A percentile compares a stretch with the other conserved stretches of the same genome.
Conservation (phyloP, 1,140 invertebrate species). For the Meteorus sp. region DNA sequence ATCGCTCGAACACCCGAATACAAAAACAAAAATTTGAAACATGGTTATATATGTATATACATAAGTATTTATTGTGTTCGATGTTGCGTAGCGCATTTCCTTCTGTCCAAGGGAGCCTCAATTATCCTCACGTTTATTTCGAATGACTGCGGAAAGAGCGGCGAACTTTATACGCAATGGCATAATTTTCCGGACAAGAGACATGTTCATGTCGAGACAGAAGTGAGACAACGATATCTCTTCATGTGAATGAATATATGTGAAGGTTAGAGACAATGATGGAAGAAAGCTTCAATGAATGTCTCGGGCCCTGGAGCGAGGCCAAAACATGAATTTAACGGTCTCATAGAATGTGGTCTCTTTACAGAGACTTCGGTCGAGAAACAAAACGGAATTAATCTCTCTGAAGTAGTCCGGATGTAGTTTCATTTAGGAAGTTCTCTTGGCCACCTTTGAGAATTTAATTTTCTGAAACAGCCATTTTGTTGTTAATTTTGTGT, state of each 20-base stretch:
- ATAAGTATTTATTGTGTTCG: slow-evolving; percentile 5
- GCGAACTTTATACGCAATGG: slow-evolving; percentile 12
- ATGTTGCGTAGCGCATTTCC: slow-evolving; percentile 14
- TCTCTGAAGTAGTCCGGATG: slow-evolving; percentile 8
- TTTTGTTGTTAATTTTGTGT: neutral
- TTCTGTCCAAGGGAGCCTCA: slow-evolving; percentile 11
- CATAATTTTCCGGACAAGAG: slow-evolving; percentile 33
- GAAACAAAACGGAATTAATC: slow-evolving; percentile 21
- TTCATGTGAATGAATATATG: neutral
- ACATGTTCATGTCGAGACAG: slow-evolving; percentile 11
- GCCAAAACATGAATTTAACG: slow-evolving; percentile 24
- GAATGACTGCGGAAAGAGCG: slow-evolving; percentile 28
- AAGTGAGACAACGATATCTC: neutral
- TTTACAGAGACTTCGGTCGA: too few species aligned
- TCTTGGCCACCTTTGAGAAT: slow-evolving; percentile 1
- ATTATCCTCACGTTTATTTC: slow-evolving; percentile 40
- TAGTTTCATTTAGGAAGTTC: slow-evolving; percentile 21
- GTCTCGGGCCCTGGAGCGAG: slow-evolving; percentile 7
- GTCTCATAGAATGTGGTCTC: slow-evolving; percentile 20
- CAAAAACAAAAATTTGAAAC: too few species aligned
- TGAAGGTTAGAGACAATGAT: neutral
- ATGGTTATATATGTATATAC: too few species aligned
- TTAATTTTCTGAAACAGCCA: slow-evolving; percentile 2
- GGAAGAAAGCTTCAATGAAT: neutral
- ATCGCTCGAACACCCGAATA: too few species aligned